phyloP scores from a whole-genome alignment of 2,888 invertebrate species.

The Ecdyonurus torrentis region DNA sequence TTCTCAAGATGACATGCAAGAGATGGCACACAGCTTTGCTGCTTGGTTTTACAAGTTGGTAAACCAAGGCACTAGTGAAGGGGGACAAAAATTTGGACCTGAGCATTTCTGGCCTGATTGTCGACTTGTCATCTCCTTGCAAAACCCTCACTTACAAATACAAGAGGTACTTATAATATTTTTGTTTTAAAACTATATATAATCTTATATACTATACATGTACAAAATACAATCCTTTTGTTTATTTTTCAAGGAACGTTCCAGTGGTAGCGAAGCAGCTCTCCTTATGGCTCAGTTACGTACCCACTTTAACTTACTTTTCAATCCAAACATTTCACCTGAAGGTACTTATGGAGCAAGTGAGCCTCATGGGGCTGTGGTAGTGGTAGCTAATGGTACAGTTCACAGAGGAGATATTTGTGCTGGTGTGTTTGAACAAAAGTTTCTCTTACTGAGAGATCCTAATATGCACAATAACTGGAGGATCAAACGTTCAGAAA shows the following conservation, averaged over 20 bases:
- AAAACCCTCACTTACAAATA: not conserved
- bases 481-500: constrained; percentile 43
- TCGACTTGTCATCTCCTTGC: constrained; percentile 17
- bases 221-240: constrained; percentile 18
- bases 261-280: constrained; percentile 24
- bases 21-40: constrained; percentile 34
- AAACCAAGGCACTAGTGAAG: constrained; percentile 21
- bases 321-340: constrained; percentile 39
- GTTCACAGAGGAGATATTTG: constrained; percentile 33
- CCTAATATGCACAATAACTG: constrained; percentile 44
- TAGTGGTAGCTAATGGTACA: constrained; percentile 43
- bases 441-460: constrained; percentile 43
- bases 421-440: constrained; percentile 46
- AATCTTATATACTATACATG: constrained; percentile 16
- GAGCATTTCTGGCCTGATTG: constrained; percentile 40
- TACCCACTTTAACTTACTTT: constrained; percentile 30
- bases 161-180: not conserved
- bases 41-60: constrained; percentile 38
- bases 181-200: too few relatives aligned
- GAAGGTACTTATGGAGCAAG: constrained; percentile 39
- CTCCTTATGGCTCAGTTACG: constrained; percentile 25
- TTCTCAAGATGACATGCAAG: not conserved
- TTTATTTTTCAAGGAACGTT: constrained; percentile 16
- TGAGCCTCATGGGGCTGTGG: constrained; percentile 41
- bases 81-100: constrained; percentile 22